phyloP scores from a whole-genome alignment of 1,140 invertebrate species.

The Drosophila bifasciata region DNA sequence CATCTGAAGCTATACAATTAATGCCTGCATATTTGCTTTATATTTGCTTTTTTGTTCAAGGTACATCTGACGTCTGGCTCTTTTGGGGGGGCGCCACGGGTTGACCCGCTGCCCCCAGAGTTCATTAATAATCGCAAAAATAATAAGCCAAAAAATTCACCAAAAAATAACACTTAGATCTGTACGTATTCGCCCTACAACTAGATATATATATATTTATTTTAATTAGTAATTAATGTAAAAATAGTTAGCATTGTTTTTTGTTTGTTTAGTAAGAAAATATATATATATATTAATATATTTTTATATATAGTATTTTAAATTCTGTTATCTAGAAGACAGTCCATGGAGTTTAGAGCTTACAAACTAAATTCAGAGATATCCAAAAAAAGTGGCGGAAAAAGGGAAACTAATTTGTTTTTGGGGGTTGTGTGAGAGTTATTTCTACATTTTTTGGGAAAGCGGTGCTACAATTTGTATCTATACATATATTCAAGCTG shows the following conservation, averaged over 20 bases:
- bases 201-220: constrained; percentile 9
- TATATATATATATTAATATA: constrained; percentile 40
- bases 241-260: constrained; percentile 51
- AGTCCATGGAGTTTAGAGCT: constrained; percentile 77
- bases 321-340: constrained; percentile 80
- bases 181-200: constrained; percentile 7
- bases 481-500: too few species aligned
- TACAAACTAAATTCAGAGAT: constrained; percentile 43
- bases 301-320: constrained; percentile 46
- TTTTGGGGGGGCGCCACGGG: constrained; percentile 11
- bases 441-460: too few species aligned
- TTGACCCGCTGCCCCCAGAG: constrained; percentile 41
- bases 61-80: constrained; percentile 72
- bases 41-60: constrained; percentile 52
- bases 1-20: constrained; percentile 9
- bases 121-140: constrained; percentile 70
- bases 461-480: too few species aligned
- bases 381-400: not conserved
- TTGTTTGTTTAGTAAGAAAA: constrained; percentile 70
- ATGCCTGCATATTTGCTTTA: constrained; percentile 17
- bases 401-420: constrained; percentile 2
- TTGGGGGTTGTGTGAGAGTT: not conserved
- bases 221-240: constrained; percentile 37
- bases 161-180: constrained; percentile 44
- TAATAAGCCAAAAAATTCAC: constrained; percentile 50